phyloP scores from a whole-genome alignment of 2,797 vertebrate species.

The Sarcophilus harrisii region DNA sequence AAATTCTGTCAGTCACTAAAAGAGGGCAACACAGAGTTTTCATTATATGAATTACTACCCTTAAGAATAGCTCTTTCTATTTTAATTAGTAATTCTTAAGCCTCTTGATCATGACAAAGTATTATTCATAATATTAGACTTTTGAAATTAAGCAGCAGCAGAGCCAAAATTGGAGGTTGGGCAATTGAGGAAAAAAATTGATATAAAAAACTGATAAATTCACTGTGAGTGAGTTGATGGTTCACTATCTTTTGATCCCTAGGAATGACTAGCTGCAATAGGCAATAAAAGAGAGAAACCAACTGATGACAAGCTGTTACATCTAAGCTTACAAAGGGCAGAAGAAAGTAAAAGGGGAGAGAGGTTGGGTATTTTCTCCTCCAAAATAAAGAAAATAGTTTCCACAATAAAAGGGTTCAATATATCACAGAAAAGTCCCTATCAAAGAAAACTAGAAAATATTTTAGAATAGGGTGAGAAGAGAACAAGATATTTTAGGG shows the following conservation, averaged over 20 bases:
- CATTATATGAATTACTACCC: slow-evolving; percentile 58
- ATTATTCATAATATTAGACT: slow-evolving; percentile 45
- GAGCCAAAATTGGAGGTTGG: slow-evolving; percentile 50
- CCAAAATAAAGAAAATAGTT: slow-evolving; percentile 35
- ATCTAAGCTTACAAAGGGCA: slow-evolving; percentile 28
- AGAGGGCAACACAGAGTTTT: slow-evolving; percentile 54
- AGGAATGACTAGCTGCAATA: slow-evolving; percentile 54
- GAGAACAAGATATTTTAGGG: slow-evolving; percentile 11
- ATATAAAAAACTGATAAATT: not conserved
- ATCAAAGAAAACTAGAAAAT: slow-evolving; percentile 30
- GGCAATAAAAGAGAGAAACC: not conserved
- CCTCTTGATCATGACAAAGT: slow-evolving; percentile 17
- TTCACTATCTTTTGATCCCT: slow-evolving; percentile 63
- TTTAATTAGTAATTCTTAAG: slow-evolving; percentile 55
- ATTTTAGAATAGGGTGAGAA: slow-evolving; percentile 42
- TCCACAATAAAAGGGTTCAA: slow-evolving; percentile 24
- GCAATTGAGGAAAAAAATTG: slow-evolving; percentile 62
- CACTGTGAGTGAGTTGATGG: slow-evolving; percentile 31
- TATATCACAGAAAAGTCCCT: slow-evolving; percentile 34
- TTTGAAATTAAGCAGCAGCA: slow-evolving; percentile 50
- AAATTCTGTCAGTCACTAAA: slow-evolving; percentile 13
- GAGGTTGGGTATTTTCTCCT: not conserved
- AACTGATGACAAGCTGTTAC: slow-evolving; percentile 8
- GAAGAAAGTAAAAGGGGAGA: not conserved
- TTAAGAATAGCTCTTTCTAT: slow-evolving; percentile 46